These are phyloP conservation scores for Oreochromis niloticus DNA, from an alignment of 2,113 vertebrate species.

Conservation along the genomic window DNA sequence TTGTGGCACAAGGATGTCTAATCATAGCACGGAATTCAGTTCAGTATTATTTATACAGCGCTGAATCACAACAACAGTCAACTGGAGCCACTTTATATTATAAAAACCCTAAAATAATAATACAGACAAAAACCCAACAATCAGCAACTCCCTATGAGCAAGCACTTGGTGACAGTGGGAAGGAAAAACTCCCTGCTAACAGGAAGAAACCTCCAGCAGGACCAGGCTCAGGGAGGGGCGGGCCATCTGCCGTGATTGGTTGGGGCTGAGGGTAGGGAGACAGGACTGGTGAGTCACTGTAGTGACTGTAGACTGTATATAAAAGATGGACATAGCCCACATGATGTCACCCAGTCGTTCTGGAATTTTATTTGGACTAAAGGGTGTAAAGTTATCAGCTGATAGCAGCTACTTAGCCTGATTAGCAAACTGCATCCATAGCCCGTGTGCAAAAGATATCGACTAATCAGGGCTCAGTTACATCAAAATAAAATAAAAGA, in stretches of 20 bases:
- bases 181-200: background rate
- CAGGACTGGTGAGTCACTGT: background rate
- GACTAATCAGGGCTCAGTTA: background rate
- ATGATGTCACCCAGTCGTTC: background rate
- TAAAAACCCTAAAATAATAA: background rate
- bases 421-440: background rate
- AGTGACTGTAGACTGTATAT: background rate
- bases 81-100: background rate
- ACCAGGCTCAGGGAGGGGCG: background rate
- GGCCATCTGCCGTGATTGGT: fast-evolving
- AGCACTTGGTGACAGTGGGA: background rate
- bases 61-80: background rate
- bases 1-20: background rate
- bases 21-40: background rate
- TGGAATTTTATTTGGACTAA: background rate
- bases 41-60: fast-evolving
- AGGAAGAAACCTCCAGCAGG: background rate
- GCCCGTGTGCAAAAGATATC: background rate
- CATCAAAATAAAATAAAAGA: background rate
- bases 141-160: background rate
- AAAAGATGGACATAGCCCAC: background rate
- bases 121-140: too few relatives aligned
- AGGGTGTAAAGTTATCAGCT: background rate
- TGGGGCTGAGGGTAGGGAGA: too few relatives aligned
- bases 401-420: background rate